A percentile compares a stretch with the other conserved stretches of the same genome.
Conservation (phyloP, 2,888 invertebrate species). For the Apoda limacodes region DNA sequence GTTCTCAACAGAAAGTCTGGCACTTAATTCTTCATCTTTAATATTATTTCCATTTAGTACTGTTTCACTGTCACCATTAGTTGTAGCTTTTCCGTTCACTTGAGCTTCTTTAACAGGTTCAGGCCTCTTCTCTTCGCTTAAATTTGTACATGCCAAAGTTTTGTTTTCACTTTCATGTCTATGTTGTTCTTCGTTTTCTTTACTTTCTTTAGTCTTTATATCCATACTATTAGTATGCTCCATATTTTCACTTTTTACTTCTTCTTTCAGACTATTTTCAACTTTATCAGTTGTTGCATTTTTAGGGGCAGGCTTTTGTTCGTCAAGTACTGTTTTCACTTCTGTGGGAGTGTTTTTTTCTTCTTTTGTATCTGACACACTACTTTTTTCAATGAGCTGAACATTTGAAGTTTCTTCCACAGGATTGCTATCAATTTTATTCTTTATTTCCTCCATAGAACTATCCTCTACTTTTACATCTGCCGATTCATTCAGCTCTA, state of each 20-base stretch:
- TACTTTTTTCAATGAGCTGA: no score
- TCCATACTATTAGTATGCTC: slow-evolving; percentile 5
- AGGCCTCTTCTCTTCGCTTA: slow-evolving; percentile 17
- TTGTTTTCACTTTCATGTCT: slow-evolving; percentile 14
- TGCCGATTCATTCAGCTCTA: no score
- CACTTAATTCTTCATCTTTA: slow-evolving; percentile 41
- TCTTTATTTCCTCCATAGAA: no score
- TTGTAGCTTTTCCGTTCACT: slow-evolving; percentile 33
- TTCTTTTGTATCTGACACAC: slow-evolving; percentile 10
- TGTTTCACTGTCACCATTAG: slow-evolving; percentile 36
- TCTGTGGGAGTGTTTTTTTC: slow-evolving; percentile 13
- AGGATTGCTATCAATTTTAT: no score
- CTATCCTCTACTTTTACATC: no score
- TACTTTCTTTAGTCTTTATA: slow-evolving; percentile 2
- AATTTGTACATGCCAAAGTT: slow-evolving; percentile 6
- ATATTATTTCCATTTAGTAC: slow-evolving; percentile 42
- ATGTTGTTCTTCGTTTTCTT: slow-evolving; percentile 13
- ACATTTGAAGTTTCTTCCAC: no score
- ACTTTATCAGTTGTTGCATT: background rate
- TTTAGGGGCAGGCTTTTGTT: slow-evolving; percentile 4
- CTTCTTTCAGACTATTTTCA: no score
- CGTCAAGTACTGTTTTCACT: no score
- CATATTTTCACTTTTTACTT: slow-evolving; percentile 5
- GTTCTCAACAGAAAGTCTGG: slow-evolving; percentile 47
- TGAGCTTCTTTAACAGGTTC: slow-evolving; percentile 26